A percentile compares a stretch with the other conserved stretches of the same genome.
Evolutionary conservation across 1,140 invertebrate genomes (phyloP).

Genomic region (Bombus confusus): DNA sequence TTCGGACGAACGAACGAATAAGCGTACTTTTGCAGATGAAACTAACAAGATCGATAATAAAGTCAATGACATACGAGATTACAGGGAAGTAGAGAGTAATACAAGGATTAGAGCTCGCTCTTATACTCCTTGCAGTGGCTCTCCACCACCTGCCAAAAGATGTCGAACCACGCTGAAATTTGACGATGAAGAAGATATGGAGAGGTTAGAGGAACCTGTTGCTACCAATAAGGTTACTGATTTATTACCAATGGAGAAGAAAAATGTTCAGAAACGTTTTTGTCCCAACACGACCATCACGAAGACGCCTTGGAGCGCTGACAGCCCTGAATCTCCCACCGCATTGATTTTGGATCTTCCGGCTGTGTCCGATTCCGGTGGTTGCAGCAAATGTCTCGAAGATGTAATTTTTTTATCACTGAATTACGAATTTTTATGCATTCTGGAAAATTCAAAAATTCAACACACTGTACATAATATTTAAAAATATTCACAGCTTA

Average conservation of each 20-base stretch:
- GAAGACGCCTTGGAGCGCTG: background rate
- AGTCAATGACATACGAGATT: background rate
- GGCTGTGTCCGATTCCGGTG: conserved; percentile 1
- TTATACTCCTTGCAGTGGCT: conserved; percentile 21
- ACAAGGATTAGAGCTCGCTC: background rate
- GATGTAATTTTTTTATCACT: conserved; percentile 40
- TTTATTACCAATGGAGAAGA: background rate
- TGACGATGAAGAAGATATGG: conserved; percentile 9
- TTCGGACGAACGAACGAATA: background rate
- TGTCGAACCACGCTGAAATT: conserved; percentile 42
- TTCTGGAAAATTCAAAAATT: background rate
- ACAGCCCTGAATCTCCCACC: conserved; percentile 16
- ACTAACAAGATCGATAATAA: background rate
- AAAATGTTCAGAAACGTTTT: background rate
- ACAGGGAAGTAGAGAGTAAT: background rate
- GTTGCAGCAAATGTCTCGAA: background rate
- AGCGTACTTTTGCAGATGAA: background rate
- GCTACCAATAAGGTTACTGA: background rate
- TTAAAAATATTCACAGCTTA: too few relatives aligned
- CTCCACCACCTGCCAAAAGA: conserved; percentile 21
- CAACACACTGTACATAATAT: too few relatives aligned
- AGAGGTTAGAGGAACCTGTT: background rate
- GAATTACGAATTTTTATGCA: background rate
- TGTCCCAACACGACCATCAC: background rate
- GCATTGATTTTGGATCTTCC: conserved; percentile 19